Evolutionary conservation across 1,140 invertebrate species (phyloP), one percentile per base, ranked within the genome.

Genomic region (Lasaia peninsularis): DNA sequence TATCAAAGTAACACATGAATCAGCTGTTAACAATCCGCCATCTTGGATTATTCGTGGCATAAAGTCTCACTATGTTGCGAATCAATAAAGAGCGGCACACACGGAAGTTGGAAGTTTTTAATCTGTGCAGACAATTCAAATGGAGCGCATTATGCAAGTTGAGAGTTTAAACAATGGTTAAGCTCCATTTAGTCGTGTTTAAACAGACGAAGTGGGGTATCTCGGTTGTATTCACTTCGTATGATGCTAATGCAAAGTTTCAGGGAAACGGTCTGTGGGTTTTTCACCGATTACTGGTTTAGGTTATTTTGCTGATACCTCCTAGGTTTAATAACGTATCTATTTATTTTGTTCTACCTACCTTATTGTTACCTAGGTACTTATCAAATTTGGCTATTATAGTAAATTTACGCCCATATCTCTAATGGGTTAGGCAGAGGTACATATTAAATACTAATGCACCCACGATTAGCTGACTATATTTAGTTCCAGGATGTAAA

Each of bases 151-250:
- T 62, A 66, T 66, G 64, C 31, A 53, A 62, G 64, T 56, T 63
- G 58, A 54, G 55, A 59, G 57, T 59, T 49, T 16, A 24, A 24
- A 66, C 64, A 66, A 66, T 66, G 60, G 60, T 21, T 57, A 57
- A 59, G 58, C 62, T 48, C 18, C 12, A 37, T 40, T 40, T 40
- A 40, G 37, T 40, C 37, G 24, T 57, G 62, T 57, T 63, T 66
- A 57, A 66, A 56, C 57, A 58, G 60, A 50, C 57, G 56, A 63
- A 66, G 64, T 66, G 64, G 61, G 61, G 49, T 66, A 66, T 66
- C 64, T 62, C 53, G 28, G 40, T 56, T 31, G 56, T 62, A 35
- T 54, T 54, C 52, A 54, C 52, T 52, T 52, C 51, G 28, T 24
- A 37, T 54, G 52, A 18, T 40, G 37, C 37, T 40, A 40, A 40